Conservation (phyloP, 2,888 invertebrate species). For the Agriotes lineatus region DNA sequence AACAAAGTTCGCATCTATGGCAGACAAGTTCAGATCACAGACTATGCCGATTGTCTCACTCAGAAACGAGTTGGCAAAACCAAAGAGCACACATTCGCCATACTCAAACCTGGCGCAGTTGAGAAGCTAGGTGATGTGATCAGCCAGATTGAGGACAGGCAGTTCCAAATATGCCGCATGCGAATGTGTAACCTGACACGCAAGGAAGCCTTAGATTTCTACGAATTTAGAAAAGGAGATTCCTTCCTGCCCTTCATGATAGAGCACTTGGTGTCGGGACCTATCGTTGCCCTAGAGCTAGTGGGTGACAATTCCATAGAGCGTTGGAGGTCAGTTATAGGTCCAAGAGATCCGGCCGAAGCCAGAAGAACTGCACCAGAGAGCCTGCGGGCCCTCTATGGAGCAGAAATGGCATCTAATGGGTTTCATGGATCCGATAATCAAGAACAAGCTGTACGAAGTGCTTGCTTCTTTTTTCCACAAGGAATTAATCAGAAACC, state of each 20-base stretch:
- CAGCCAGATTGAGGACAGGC: constrained; percentile 73
- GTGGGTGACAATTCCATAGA: constrained; percentile 78
- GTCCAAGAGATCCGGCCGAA: constrained; percentile 72
- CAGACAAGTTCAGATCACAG: constrained; percentile 78
- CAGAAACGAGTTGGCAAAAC: constrained; percentile 73
- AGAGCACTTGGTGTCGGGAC: constrained; percentile 76
- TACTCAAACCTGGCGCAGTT: constrained; percentile 82
- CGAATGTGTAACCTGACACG: constrained; percentile 78
- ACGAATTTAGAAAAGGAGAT: constrained; percentile 70
- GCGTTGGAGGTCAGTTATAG: constrained; percentile 72
- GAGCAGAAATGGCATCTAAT: constrained; percentile 75
- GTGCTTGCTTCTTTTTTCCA: constrained; percentile 75
- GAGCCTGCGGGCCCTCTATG: constrained; percentile 76
- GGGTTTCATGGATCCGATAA: constrained; percentile 77
- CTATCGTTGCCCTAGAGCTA: constrained; percentile 79
- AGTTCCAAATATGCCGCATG: constrained; percentile 74
- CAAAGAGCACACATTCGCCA: constrained; percentile 79
- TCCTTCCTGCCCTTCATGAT: constrained; percentile 75
- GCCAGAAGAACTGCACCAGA: constrained; percentile 70
- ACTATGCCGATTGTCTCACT: constrained; percentile 80
- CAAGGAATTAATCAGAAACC: constrained; percentile 52
- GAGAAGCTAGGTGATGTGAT: constrained; percentile 81
- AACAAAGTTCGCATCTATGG: constrained; percentile 80
- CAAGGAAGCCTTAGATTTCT: constrained; percentile 76
- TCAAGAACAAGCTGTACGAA: constrained; percentile 69